These are phyloP conservation scores for Misgurnus anguillicaudatus DNA, from an alignment of 2,113 vertebrate species.

Conservation along the genomic window DNA sequence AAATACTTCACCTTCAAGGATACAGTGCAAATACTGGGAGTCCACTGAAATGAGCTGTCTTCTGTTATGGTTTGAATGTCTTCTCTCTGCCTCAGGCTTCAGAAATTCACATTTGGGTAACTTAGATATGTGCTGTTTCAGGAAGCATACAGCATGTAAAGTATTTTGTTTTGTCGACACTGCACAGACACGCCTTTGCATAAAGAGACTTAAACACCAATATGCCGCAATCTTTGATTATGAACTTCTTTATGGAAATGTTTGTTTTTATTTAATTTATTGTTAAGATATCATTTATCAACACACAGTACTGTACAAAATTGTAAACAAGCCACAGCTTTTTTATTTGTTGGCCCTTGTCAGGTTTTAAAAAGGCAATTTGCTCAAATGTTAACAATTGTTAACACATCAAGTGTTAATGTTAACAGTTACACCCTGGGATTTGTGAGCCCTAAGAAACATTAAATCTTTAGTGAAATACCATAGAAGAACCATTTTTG, in stretches of 20 bases:
- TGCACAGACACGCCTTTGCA: not conserved
- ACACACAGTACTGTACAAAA: no score
- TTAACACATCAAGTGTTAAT: no score
- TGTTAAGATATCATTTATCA: no score
- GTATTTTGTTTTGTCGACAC: not conserved
- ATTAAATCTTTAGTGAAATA: no score
- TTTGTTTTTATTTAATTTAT: no score
- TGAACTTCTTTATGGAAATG: not conserved
- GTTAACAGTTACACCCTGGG: no score
- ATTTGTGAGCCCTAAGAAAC: no score
- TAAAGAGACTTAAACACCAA: not conserved
- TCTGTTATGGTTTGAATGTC: not conserved
- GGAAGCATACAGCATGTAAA: constrained; percentile 4
- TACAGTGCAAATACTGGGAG: not conserved
- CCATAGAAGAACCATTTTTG: no score
- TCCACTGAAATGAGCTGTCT: not conserved
- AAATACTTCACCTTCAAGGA: constrained; percentile 4
- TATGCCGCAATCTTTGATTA: not conserved
- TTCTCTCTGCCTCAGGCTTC: not conserved
- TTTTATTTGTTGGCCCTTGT: no score
- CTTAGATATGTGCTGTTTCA: constrained; percentile 13
- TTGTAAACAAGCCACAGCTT: no score
- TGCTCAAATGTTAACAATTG: no score
- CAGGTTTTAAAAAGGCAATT: no score
- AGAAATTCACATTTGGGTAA: not conserved